Conservation (phyloP, 2,888 invertebrate species). For the Trichacis sp. region DNA sequence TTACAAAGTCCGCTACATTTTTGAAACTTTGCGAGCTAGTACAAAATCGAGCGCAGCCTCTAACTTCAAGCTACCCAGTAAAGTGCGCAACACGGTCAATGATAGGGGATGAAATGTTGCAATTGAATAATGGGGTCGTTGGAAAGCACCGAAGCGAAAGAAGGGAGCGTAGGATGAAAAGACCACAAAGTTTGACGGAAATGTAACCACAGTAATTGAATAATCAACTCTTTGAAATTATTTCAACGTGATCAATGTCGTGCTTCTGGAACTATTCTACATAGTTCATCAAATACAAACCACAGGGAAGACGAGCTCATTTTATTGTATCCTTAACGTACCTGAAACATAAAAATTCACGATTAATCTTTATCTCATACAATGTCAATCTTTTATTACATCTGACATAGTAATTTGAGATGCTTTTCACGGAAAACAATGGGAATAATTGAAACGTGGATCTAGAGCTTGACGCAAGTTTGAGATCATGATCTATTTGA, state of each 20-base stretch:
- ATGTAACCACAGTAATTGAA: conserved; percentile 22
- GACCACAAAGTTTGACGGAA: conserved; percentile 14
- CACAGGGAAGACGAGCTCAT: neutral
- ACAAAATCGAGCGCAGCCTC: conserved; percentile 31
- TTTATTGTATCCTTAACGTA: neutral
- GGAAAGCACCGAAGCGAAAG: conserved; percentile 32
- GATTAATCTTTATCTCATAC: no score
- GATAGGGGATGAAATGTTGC: conserved; percentile 41
- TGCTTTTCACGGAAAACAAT: neutral
- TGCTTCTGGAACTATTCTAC: no score
- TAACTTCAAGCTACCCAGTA: conserved; percentile 34
- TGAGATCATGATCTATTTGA: neutral
- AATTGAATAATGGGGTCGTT: conserved; percentile 36
- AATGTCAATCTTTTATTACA: no score
- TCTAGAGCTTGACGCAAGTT: neutral
- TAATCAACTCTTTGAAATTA: conserved; percentile 2
- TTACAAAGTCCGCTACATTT: conserved; percentile 26
- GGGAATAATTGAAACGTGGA: neutral
- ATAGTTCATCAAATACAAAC: neutral
- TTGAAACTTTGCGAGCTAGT: conserved; percentile 24
- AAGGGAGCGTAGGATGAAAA: conserved; percentile 29
- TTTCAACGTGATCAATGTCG: neutral
- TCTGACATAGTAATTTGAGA: neutral
- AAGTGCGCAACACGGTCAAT: conserved; percentile 40
- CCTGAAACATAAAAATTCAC: neutral